Percentiles rank a stretch among this genome's conserved stretches.
Conservation (phyloP, 2,888 invertebrate species). For the Cephus pulcher region DNA sequence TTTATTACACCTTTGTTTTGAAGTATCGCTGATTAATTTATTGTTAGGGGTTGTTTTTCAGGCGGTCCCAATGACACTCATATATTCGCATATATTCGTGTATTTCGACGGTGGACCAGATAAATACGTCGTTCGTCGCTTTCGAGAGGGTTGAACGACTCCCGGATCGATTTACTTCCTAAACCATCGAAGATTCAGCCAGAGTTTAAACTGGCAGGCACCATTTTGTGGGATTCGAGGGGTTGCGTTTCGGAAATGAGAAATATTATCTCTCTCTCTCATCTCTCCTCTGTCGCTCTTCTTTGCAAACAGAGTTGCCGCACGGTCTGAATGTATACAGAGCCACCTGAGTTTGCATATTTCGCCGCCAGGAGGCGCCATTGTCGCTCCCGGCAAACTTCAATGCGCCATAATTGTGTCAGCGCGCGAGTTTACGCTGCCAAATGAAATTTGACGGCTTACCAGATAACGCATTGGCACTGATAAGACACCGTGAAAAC, state of each 20-base stretch:
- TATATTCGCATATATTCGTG: background rate
- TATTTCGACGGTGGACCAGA: background rate
- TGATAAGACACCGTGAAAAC: background rate
- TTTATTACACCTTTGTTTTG: background rate
- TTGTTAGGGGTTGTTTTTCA: background rate
- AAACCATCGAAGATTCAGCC: background rate
- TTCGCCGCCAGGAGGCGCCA: background rate
- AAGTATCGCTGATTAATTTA: background rate
- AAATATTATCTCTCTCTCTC: slow-evolving; percentile 43
- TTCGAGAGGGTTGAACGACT: background rate
- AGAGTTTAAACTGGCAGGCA: background rate
- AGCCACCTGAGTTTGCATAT: background rate
- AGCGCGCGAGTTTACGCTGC: background rate
- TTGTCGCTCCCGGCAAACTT: background rate
- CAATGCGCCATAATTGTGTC: background rate
- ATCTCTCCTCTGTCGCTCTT: slow-evolving; percentile 35
- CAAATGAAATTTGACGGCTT: background rate
- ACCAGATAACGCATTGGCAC: background rate
- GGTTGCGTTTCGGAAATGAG: slow-evolving; percentile 45
- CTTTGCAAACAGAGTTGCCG: slow-evolving; percentile 8
- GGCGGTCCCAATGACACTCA: background rate
- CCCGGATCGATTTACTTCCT: background rate
- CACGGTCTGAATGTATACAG: background rate
- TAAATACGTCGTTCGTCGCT: background rate
- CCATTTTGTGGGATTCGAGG: slow-evolving; percentile 18